Percentiles rank a stretch among this genome's conserved stretches.
These are phyloP conservation scores for Cyprinodon brontotheroides DNA, from an alignment of 2,113 vertebrate species.

Conservation along the genomic window DNA sequence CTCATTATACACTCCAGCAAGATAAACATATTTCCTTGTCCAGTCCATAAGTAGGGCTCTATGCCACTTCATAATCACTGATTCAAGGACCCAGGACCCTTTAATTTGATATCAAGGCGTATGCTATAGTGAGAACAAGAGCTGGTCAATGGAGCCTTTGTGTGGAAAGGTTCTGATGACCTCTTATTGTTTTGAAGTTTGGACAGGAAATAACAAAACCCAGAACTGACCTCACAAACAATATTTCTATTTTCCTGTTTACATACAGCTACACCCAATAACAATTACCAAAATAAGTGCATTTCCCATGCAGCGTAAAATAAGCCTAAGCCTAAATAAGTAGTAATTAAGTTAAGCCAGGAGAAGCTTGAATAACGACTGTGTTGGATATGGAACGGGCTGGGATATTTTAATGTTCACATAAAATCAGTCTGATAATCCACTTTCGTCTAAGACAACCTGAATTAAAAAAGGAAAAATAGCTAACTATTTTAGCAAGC, in stretches of 20 bases:
- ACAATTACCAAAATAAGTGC: neutral
- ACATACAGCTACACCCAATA: neutral
- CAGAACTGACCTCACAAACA: neutral
- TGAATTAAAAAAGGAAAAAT: conserved; percentile 2
- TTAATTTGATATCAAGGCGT: too few species aligned
- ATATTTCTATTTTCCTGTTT: neutral
- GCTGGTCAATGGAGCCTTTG: neutral
- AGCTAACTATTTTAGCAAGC: neutral
- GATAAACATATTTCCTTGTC: too few species aligned
- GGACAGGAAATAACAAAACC: neutral
- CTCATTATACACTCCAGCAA: too few species aligned
- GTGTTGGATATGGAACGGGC: neutral
- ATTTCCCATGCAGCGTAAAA: neutral
- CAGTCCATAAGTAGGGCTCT: too few species aligned
- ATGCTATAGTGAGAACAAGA: neutral
- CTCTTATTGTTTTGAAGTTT: neutral
- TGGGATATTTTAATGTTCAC: conserved; percentile 7
- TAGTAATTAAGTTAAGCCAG: neutral
- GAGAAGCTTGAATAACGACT: neutral
- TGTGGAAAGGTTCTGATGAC: neutral
- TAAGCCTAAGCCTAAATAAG: neutral
- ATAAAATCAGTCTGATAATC: conserved; percentile 5
- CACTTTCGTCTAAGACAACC: neutral
- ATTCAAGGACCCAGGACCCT: too few species aligned
- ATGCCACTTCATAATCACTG: too few species aligned